Percentiles rank a stretch among this genome's conserved stretches.
phyloP scores from a whole-genome alignment of 2,888 invertebrate species.

The Stramonita haemastoma region DNA sequence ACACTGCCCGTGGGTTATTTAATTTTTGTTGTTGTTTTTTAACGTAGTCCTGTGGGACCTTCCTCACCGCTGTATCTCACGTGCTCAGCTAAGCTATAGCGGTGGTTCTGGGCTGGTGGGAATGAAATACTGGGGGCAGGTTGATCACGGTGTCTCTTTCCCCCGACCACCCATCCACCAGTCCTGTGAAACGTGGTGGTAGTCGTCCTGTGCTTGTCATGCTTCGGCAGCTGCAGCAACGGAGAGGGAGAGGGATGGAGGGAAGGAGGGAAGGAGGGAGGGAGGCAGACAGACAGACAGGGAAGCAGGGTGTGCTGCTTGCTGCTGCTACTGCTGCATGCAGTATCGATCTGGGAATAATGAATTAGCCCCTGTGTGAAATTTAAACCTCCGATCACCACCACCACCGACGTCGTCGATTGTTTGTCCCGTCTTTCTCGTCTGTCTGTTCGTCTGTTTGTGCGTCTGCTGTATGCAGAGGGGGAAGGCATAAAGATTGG shows the following conservation, averaged over 20 bases:
- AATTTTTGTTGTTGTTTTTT: too few relatives aligned
- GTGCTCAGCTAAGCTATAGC: neutral
- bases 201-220: neutral
- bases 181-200: neutral
- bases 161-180: neutral
- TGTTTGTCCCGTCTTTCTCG: too few relatives aligned
- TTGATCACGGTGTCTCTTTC: neutral
- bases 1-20: neutral
- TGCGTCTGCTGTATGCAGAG: too few relatives aligned
- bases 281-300: constrained; percentile 19
- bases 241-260: neutral
- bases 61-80: neutral
- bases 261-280: neutral
- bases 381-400: constrained; percentile 17
- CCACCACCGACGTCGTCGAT: too few relatives aligned
- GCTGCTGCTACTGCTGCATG: too few relatives aligned
- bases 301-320: neutral
- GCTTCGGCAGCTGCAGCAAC: neutral
- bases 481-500: too few relatives aligned
- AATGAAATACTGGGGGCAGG: neutral
- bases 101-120: neutral
- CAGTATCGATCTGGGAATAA: neutral
- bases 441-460: too few relatives aligned
- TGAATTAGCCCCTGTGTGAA: neutral
- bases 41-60: too few relatives aligned